Base-by-base conservation (phyloP, 2,797 vertebrate species). In the Cryptoprocta ferox region DNA sequence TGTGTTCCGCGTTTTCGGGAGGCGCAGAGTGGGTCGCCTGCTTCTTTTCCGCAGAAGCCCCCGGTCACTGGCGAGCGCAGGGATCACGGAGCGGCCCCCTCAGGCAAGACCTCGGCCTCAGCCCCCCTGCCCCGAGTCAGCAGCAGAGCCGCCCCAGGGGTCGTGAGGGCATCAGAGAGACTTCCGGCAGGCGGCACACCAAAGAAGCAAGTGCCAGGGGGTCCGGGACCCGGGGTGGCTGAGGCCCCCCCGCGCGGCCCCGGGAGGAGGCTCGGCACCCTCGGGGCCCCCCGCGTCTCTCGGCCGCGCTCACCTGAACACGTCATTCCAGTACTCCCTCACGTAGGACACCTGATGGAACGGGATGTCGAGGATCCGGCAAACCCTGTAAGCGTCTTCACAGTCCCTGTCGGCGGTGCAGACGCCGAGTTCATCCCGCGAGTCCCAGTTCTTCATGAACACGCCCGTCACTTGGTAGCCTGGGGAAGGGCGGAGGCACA, bases 361-460 rank as follows among this genome's bases (percentile, higher is more conserved):
- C 4, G 99, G 99, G 94, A 99, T 99, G 97, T 99, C 99, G 6
- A 99, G 98, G 56, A 95, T 97, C 97, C 98, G 99, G 83, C 99
- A 99, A 8, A 99, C 99, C 32, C 97, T 98, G 96, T 99, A 99
- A 2, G 99, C 99, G 81, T 99, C 99, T 76, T 99, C 99, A 1
- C 99, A 99, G 97, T 99, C 99, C 68, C 37, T 99, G 97, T 99
- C 99, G 0, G 99, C 56, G 0, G 96, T 97, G 88, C 99, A 99
- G 14, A 98, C 87, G 0, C 99, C 99, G 0, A 95, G 98, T 26
- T 99, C 99, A 48, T 99, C 99, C 98, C 99, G 97, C 0, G 98
- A 97, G 98, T 99, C 99, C 99, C 99, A 99, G 97, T 99, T 99
- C 98, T 99, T 99, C 99, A 99, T 99, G 19, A 99, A 99, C 12